phyloP scores from a whole-genome alignment of 2,113 vertebrate genomes.

The Amblyopsis rosae region DNA sequence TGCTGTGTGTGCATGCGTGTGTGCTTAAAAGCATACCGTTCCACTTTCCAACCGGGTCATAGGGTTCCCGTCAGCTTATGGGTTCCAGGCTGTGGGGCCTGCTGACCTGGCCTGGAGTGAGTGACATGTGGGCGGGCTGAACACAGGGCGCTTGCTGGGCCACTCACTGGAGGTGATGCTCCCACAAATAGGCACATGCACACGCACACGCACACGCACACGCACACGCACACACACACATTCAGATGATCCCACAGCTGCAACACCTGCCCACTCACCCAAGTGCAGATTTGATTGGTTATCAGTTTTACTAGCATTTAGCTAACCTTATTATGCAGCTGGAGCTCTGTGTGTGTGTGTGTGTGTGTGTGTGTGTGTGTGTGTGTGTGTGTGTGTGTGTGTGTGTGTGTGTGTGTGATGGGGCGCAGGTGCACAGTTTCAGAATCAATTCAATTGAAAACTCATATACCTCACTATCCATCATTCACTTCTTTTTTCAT shows the following conservation, averaged over 20 bases:
- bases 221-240: constrained; percentile 20
- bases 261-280: constrained; percentile 52
- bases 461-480: constrained; percentile 30
- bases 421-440: constrained; percentile 54
- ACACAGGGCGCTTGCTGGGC: no score
- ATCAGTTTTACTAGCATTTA: constrained; percentile 50
- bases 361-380: neutral
- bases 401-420: constrained; percentile 10
- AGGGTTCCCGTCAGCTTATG: no score
- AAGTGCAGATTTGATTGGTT: constrained; percentile 53
- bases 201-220: neutral
- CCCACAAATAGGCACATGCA: no score
- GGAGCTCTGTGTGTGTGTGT: constrained; percentile 6
- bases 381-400: constrained; percentile 5
- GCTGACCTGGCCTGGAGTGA: no score
- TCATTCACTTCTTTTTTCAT: constrained; percentile 19
- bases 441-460: constrained; percentile 54
- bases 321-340: constrained; percentile 38
- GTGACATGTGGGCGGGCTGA: no score
- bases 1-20: no score
- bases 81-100: no score
- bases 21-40: no score
- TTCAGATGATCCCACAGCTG: constrained; percentile 9
- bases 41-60: no score
- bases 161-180: no score